phyloP scores from a whole-genome alignment of 2,113 vertebrate species.

The Fulmarus glacialis region DNA sequence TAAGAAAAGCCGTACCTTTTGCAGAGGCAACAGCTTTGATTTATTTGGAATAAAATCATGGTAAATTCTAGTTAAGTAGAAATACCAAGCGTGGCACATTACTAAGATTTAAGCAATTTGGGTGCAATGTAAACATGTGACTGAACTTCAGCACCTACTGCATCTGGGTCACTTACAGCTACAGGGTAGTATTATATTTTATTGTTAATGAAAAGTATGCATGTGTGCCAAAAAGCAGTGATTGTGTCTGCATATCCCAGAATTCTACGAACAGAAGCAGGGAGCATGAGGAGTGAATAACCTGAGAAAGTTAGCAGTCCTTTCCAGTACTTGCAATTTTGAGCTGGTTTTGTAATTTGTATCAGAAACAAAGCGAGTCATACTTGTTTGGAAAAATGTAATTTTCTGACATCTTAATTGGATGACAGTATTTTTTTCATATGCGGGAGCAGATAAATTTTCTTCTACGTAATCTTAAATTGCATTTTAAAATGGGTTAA shows the following conservation, averaged over 20 bases:
- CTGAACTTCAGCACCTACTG: background rate
- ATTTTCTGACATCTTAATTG: background rate
- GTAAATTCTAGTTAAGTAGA: background rate
- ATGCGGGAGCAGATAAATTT: background rate
- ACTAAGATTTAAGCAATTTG: background rate
- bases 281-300: background rate
- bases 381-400: background rate
- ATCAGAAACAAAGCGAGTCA: background rate
- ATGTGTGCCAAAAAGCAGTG: background rate
- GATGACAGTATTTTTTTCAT: background rate
- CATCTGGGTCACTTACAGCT: background rate
- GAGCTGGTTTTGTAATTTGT: background rate
- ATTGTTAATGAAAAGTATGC: background rate
- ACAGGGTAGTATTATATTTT: background rate
- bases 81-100: background rate
- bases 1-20: background rate
- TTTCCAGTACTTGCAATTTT: background rate
- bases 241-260: background rate
- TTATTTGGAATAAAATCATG: background rate
- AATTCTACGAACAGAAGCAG: background rate
- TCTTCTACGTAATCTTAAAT: background rate
- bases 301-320: background rate
- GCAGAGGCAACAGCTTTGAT: background rate
- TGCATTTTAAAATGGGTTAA: background rate
- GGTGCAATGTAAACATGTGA: background rate